Percentiles rank a stretch among this genome's conserved stretches.
Evolutionary conservation across 2,113 vertebrate species (phyloP).

Genomic region (Phaetusa simplex): DNA sequence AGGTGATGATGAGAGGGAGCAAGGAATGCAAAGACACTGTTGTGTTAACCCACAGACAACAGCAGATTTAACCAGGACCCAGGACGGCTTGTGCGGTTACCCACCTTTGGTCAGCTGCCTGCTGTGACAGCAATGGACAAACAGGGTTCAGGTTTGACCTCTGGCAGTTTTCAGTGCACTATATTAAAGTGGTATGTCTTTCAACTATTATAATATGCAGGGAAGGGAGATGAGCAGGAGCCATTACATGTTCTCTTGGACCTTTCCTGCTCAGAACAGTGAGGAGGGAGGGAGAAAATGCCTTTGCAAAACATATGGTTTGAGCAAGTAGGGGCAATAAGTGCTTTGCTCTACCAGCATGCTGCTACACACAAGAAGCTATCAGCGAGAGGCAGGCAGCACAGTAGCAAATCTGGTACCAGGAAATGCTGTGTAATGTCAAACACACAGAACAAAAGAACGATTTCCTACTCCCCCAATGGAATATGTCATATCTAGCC

Average conservation of each 20-base stretch:
- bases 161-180: not conserved
- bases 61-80: rapidly evolving
- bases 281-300: not conserved
- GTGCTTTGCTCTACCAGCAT: not conserved
- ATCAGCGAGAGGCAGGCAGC: conserved; percentile 27
- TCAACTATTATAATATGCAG: not conserved
- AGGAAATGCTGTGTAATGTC: conserved; percentile 20
- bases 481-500: not conserved
- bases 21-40: not conserved
- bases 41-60: not conserved
- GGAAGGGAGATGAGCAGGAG: not conserved
- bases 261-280: not conserved
- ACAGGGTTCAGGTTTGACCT: not conserved
- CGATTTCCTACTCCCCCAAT: not conserved
- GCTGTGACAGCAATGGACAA: rapidly evolving
- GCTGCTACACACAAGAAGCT: not conserved
- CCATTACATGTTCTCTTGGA: not conserved
- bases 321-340: not conserved
- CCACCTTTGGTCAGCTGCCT: not conserved
- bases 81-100: rapidly evolving
- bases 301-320: conserved; percentile 31
- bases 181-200: rapidly evolving
- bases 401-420: conserved; percentile 14
- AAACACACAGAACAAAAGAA: conserved; percentile 37
- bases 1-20: rapidly evolving